Evolutionary conservation across 2,797 vertebrate genomes (phyloP), one percentile per base, ranked within the genome.

Genomic region (Rhyacichthys aspro): DNA sequence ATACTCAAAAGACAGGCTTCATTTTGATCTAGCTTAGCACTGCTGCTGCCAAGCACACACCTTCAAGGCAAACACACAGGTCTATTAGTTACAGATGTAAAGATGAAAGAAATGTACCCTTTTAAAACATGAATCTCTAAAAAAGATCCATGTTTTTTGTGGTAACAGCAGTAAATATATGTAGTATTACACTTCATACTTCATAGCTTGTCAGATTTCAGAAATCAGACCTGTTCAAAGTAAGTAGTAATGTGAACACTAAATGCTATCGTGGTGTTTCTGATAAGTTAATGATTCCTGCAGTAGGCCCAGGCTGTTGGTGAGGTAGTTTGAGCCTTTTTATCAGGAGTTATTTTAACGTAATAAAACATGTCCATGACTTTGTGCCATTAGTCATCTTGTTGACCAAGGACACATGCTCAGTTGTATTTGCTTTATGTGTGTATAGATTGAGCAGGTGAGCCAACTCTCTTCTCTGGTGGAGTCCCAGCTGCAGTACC

Each of bases 401-500:
- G 23, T 5, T 28, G 7, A 33, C 23, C 15, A 10, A 19, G 43
- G 11, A 7, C 10, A 19, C 9, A 9, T 45, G 12, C 19, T 44
- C 16, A 44, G 23, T 28, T 28, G 23, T 5, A 1, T 28, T 28
- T 28, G 23, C 39, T 14, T 8, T 36, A 8, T 48, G 33, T 63
- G 39, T 54, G 14, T 53, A 17, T 81, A 99, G 97, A 95, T 98
- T 0, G 97, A 99, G 83, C 97, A 98, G 87, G 97, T 99, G 86
- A 98, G 95, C 86, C 97, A 99, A 91, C 94, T 99, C 23, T 96
- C 96, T 0, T 96, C 96, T 8, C 87, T 99, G 87, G 97, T 98
- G 83, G 96, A 98, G 0, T 96, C 96, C 0, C 97, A 98, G 91
- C 89, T 98, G 72, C 96, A 98, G 80, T 98, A 99, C 74, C 97